Conservation (phyloP, 2,797 vertebrate genomes). For the Linurgus olivaceus region DNA sequence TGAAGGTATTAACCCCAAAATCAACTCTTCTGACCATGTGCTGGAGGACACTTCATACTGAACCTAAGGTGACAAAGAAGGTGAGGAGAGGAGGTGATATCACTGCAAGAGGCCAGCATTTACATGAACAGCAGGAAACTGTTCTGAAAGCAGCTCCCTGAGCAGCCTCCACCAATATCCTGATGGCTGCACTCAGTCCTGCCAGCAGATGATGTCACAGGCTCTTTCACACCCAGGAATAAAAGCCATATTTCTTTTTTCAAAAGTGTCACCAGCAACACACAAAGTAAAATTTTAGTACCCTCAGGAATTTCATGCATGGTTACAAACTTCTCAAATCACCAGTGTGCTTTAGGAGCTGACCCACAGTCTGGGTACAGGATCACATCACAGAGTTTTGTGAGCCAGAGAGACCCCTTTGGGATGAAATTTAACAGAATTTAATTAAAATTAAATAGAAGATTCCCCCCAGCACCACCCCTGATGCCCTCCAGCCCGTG, state of each 20-base stretch:
- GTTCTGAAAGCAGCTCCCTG: background rate
- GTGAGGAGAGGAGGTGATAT: background rate
- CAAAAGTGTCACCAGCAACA: background rate
- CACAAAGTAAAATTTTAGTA: background rate
- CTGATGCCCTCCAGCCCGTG: background rate
- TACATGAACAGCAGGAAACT: background rate
- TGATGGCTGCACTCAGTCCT: accelerated
- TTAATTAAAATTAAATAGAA: background rate
- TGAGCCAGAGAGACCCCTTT: background rate
- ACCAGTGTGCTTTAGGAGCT: background rate
- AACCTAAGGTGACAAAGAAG: background rate
- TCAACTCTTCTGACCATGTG: background rate
- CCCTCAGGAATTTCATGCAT: background rate
- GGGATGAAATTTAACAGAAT: background rate
- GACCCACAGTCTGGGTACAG: accelerated
- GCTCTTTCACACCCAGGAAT: background rate
- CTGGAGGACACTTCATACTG: background rate
- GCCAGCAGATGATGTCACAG: background rate
- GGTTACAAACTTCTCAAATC: background rate
- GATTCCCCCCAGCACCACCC: background rate
- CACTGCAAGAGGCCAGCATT: background rate
- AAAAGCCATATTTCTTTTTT: background rate
- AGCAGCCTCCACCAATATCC: background rate
- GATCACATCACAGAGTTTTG: background rate
- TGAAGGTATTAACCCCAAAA: background rate